Base-by-base conservation (phyloP, 2,888 invertebrate genomes). In the Brachyopa scutellaris region DNA sequence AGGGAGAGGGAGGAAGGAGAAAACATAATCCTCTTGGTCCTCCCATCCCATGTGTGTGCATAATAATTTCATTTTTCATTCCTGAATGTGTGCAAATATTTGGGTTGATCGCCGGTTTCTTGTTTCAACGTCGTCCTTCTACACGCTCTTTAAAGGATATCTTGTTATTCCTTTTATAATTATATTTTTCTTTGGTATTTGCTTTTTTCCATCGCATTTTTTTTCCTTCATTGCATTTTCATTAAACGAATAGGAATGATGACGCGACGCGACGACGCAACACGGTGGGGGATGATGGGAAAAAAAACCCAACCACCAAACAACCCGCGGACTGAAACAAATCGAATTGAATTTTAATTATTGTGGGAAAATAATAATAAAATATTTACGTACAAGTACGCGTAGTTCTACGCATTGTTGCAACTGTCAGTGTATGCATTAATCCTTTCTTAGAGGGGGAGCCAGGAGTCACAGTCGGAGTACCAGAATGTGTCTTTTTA, bases 261-360 rank as follows among this genome's bases (percentile, higher is more conserved):
- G 36, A 13, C 15, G 36, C 2, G 21, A 21, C n/a, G n/a, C n/a
- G n/a, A n/a, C n/a, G n/a, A n/a, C n/a, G n/a, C n/a, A n/a, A n/a
- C n/a, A n/a, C n/a, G n/a, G n/a, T n/a, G 5, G 45, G 13, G n/a
- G 15, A n/a, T n/a, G 49, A 51, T 76, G 57, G 40, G 40, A 66
- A 66, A 42, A 33, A n/a, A 9, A 17, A 59, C 8, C 11, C 11
- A 8, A 2, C 4, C 6, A 40, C 11, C 9, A 23, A 51, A n/a
- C 42, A 40, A 45, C 17, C 36, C 38, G 21, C 2, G 33, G 21
- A 40, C 40, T 61, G 64, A 47, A 36, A 82, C 76, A 64, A 57
- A 66, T 77, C 64, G 70, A 76, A 82, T 70, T 76, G 76, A 77
- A 76, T 82, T 76, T 76, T 70, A 76, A 76, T 82, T 80, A 74